These are phyloP conservation scores for Colletes latitarsis DNA, from an alignment of 1,140 invertebrate genomes.

Conservation along the genomic window DNA sequence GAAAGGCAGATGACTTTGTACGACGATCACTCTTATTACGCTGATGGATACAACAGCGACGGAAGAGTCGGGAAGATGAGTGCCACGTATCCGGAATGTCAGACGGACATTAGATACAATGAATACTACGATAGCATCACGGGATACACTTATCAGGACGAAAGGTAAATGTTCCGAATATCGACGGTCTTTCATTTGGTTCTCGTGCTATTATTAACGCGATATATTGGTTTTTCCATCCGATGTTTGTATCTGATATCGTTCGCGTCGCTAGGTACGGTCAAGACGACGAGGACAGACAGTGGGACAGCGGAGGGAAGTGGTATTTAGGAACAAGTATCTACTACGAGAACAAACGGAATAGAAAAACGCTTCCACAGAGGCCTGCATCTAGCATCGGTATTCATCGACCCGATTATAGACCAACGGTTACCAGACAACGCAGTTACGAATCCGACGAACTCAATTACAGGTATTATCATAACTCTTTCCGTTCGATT, in stretches of 20 bases:
- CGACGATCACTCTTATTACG: constrained; percentile 84
- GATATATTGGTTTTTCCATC: neutral
- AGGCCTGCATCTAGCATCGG: constrained; percentile 77
- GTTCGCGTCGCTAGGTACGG: constrained; percentile 78
- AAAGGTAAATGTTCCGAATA: constrained; percentile 70
- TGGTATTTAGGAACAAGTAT: constrained; percentile 71
- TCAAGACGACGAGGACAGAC: constrained; percentile 85
- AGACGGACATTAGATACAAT: constrained; percentile 76
- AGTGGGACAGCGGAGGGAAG: constrained; percentile 86
- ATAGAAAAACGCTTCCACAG: constrained; percentile 78
- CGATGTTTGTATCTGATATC: neutral
- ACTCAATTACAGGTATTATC: constrained; percentile 72
- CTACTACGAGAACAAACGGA: constrained; percentile 76
- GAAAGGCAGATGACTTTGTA: constrained; percentile 91
- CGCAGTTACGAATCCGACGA: constrained; percentile 78
- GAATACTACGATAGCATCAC: constrained; percentile 78
- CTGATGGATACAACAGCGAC: constrained; percentile 72
- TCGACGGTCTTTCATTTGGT: neutral
- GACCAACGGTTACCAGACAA: constrained; percentile 75
- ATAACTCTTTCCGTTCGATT: neutral
- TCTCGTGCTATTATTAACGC: neutral
- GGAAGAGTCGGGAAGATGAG: constrained; percentile 73
- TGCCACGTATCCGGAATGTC: constrained; percentile 75
- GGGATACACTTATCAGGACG: constrained; percentile 80
- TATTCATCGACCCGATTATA: constrained; percentile 75